Evolutionary conservation across 2,113 vertebrate genomes (phyloP).

Genomic region (Rostratula benghalensis): DNA sequence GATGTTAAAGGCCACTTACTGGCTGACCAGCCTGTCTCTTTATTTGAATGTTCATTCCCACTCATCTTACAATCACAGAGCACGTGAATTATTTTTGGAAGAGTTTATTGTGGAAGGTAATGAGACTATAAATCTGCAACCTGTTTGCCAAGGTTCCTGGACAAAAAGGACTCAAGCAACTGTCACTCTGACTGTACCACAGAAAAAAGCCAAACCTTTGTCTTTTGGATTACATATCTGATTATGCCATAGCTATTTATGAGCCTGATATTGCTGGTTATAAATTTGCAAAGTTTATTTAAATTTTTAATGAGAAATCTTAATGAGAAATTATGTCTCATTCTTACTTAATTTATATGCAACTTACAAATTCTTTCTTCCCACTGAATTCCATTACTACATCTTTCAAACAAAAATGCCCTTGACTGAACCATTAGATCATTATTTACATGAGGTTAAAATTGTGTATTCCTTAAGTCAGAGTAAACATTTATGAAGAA

Average conservation of each 20-base stretch:
- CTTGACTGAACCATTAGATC: neutral
- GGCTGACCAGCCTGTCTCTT: neutral
- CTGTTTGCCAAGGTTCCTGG: slow-evolving; percentile 21
- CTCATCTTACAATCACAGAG: slow-evolving; percentile 19
- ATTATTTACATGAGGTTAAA: neutral
- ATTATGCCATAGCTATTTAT: neutral
- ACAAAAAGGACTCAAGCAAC: neutral
- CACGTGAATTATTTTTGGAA: slow-evolving; percentile 57
- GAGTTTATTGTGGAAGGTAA: slow-evolving; percentile 64
- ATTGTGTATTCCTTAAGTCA: neutral
- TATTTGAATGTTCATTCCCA: slow-evolving; percentile 42
- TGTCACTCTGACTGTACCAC: neutral
- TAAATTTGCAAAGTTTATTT: neutral
- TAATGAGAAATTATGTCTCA: slow-evolving; percentile 35
- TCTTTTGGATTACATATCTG: slow-evolving; percentile 21
- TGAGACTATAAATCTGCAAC: slow-evolving; percentile 64
- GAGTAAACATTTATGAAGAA: neutral
- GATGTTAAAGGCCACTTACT: neutral
- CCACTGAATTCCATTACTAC: neutral
- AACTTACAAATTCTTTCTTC: neutral
- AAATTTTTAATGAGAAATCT: neutral
- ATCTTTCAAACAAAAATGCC: neutral
- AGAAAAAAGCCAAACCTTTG: slow-evolving; percentile 48
- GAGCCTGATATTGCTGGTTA: neutral
- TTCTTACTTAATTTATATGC: neutral